Evolutionary conservation across 2,888 invertebrate genomes (phyloP).

Genomic region (Zhuqinia jingwanae): DNA sequence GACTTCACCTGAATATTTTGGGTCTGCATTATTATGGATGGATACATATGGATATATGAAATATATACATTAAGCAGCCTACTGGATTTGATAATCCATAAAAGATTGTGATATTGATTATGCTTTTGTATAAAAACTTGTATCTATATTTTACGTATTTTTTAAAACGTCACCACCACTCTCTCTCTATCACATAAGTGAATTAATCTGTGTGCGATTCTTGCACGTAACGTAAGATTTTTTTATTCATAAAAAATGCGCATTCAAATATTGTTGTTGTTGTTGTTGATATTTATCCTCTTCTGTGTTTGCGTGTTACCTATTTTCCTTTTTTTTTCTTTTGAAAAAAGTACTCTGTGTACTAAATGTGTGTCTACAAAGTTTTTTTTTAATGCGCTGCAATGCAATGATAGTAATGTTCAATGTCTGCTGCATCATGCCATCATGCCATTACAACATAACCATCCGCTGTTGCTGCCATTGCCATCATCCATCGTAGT

Average conservation of each 20-base stretch:
- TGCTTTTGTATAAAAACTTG: neutral
- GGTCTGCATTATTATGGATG: neutral
- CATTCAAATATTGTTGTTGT: constrained; percentile 26
- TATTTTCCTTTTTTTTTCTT: constrained; percentile 39
- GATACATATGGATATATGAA: neutral
- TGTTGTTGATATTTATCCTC: constrained; percentile 6
- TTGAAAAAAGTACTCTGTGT: constrained; percentile 17
- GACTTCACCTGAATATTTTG: constrained; percentile 32
- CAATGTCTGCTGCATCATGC: constrained; percentile 55
- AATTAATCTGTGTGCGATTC: constrained; percentile 10
- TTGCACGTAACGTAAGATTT: constrained; percentile 28
- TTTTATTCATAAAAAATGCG: constrained; percentile 45
- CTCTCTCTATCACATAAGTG: neutral
- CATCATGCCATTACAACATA: constrained; percentile 24
- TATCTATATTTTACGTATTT: neutral
- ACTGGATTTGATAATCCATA: constrained; percentile 11
- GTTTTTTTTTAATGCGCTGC: constrained; percentile 39
- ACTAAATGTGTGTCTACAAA: constrained; percentile 34
- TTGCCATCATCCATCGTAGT: constrained; percentile 45
- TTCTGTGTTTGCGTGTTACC: constrained; percentile 65
- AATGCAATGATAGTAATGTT: no score
- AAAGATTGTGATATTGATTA: constrained; percentile 3
- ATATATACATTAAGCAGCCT: no score
- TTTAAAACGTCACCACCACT: neutral
- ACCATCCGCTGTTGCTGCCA: constrained; percentile 30